These are phyloP conservation scores for Cheirogaleus medius DNA, from an alignment of 2,113 vertebrate genomes.

Conservation along the genomic window DNA sequence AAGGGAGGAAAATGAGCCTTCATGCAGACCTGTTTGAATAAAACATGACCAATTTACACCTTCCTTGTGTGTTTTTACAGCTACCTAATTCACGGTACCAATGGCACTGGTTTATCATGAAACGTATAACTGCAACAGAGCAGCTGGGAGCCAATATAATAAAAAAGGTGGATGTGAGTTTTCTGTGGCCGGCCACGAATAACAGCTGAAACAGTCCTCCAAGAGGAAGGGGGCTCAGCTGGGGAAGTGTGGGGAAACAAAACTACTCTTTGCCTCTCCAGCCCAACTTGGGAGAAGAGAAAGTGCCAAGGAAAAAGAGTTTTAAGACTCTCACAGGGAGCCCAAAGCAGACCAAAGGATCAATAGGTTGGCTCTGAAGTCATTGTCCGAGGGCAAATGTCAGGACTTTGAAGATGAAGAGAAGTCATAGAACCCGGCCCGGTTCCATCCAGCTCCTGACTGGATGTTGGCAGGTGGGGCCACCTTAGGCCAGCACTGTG, in stretches of 20 bases:
- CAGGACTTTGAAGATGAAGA: not conserved
- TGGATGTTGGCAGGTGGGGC: not conserved
- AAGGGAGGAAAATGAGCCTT: not conserved
- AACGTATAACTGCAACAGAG: conserved; percentile 4
- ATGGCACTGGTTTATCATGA: not conserved
- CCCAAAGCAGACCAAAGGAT: not conserved
- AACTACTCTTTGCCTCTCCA: not conserved
- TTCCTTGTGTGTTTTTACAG: conserved; percentile 53
- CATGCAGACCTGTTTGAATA: not conserved
- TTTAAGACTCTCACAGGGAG: not conserved
- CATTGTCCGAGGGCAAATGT: not conserved
- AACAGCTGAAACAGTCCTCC: not conserved
- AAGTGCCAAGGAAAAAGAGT: not conserved
- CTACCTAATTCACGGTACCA: conserved; percentile 14
- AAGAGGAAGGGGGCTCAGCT: not conserved
- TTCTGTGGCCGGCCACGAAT: conserved; percentile 41
- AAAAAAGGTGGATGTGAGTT: not conserved
- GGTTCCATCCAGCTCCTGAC: not conserved
- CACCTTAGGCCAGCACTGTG: not conserved
- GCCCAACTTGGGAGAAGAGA: not conserved
- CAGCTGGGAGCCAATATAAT: conserved; percentile 16
- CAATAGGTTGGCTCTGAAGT: not conserved
- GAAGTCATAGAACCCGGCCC: not conserved
- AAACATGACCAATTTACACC: conserved; percentile 51
- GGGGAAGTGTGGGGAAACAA: conserved; percentile 52